Evolutionary conservation across 37 sponge, comb jelly and placozoan species (phyloP).

Genomic region (Geodia barretti): DNA sequence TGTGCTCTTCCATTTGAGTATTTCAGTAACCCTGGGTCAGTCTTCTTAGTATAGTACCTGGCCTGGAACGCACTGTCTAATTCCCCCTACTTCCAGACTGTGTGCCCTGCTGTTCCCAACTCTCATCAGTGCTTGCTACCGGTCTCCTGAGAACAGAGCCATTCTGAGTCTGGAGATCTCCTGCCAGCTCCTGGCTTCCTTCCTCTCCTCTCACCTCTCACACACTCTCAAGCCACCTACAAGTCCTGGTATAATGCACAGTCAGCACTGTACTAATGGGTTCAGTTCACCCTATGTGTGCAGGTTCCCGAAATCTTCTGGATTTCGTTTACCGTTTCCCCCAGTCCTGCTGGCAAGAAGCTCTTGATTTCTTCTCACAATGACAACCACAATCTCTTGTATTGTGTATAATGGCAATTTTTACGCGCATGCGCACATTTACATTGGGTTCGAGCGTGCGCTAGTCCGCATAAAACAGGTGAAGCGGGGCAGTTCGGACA

Average conservation of each 20-base stretch:
- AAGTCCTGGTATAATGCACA: not conserved
- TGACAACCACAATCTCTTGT: no score
- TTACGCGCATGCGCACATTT: no score
- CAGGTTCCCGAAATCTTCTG: not conserved
- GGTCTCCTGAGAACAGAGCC: slow-evolving; percentile 54
- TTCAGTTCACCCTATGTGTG: not conserved
- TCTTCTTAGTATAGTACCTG: not conserved
- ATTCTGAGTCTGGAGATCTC: slow-evolving; percentile 81
- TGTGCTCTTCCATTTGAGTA: slow-evolving; percentile 90
- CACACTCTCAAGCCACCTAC: not conserved
- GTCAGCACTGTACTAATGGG: not conserved
- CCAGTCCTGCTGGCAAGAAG: slow-evolving; percentile 50
- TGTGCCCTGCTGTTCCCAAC: slow-evolving; percentile 79
- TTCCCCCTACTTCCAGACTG: slow-evolving; percentile 42
- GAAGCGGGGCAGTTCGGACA: no score
- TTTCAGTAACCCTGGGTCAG: slow-evolving; percentile 85
- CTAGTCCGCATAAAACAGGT: no score
- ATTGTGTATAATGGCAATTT: no score
- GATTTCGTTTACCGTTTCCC: slow-evolving; percentile 64
- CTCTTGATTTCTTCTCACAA: slow-evolving; percentile 50
- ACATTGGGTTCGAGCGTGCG: no score
- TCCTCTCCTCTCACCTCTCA: slow-evolving; percentile 3
- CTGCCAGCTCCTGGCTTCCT: slow-evolving; percentile 63
- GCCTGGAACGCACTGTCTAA: not conserved
- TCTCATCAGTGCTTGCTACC: slow-evolving; percentile 76